A percentile compares a stretch with the other conserved stretches of the same genome.
These are phyloP conservation scores for Anastrepha obliqua DNA, from an alignment of 1,140 invertebrate species.

Conservation along the genomic window DNA sequence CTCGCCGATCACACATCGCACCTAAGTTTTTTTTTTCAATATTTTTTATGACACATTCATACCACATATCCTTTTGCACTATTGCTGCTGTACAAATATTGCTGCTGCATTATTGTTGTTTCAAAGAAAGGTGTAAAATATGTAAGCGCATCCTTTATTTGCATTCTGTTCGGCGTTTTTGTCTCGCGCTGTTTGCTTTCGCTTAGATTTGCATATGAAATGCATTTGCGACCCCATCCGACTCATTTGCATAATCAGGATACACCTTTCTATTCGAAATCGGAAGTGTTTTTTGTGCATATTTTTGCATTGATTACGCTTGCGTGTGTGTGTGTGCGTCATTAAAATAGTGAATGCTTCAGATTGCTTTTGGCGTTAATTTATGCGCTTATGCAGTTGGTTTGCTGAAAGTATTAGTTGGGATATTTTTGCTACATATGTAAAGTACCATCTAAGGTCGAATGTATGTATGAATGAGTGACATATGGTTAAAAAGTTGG, in stretches of 20 bases:
- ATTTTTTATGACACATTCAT: neutral
- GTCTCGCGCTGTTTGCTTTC: slow-evolving; percentile 55
- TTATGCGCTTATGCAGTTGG: slow-evolving; percentile 30
- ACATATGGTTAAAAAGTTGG: neutral
- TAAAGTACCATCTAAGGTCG: neutral
- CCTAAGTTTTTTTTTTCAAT: neutral
- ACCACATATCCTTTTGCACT: neutral
- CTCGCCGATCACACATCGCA: neutral
- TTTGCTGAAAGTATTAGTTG: neutral
- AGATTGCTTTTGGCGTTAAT: slow-evolving; percentile 27
- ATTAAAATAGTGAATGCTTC: slow-evolving; percentile 11
- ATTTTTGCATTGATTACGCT: neutral
- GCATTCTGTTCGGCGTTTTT: slow-evolving; percentile 55
- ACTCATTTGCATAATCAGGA: slow-evolving; percentile 68
- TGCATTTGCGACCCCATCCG: slow-evolving; percentile 55
- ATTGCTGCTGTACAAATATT: slow-evolving; percentile 55
- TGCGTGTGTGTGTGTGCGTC: neutral
- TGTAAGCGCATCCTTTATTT: slow-evolving; percentile 70
- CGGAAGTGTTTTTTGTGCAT: slow-evolving; percentile 4
- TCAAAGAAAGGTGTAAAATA: slow-evolving; percentile 69
- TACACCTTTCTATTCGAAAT: slow-evolving; percentile 35
- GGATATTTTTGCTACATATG: neutral
- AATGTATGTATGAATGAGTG: neutral
- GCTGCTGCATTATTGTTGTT: slow-evolving; percentile 59
- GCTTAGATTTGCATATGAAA: slow-evolving; percentile 69